phyloP scores from a whole-genome alignment of 2,888 invertebrate species.

The Macaria liturata region DNA sequence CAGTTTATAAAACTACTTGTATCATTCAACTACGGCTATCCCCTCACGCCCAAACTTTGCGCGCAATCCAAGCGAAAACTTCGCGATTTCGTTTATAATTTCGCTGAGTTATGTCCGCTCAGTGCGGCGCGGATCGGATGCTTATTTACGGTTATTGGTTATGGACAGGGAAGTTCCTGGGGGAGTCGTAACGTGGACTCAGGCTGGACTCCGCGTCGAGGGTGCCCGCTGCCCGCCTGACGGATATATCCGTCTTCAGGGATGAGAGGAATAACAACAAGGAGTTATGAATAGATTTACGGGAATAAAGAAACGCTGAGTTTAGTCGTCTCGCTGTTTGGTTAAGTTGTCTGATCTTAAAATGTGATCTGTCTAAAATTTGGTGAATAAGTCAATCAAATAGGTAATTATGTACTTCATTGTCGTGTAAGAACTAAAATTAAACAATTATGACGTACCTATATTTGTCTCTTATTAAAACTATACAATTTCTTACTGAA shows the following conservation, averaged over 20 bases:
- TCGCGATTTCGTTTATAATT: slow-evolving; percentile 38
- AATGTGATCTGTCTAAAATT: no score
- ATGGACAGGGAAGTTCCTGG: slow-evolving; percentile 74
- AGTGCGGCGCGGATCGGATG: slow-evolving; percentile 50
- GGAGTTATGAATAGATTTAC: slow-evolving; percentile 69
- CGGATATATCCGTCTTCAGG: slow-evolving; percentile 78
- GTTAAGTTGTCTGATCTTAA: no score
- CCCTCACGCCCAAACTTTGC: slow-evolving; percentile 21
- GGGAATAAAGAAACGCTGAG: neutral
- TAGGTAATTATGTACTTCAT: no score
- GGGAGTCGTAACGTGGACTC: slow-evolving; percentile 75
- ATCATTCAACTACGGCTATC: slow-evolving; percentile 31
- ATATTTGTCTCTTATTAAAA: no score
- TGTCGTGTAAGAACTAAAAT: neutral
- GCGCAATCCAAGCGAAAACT: slow-evolving; percentile 12
- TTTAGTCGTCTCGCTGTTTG: no score
- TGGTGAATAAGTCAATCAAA: neutral
- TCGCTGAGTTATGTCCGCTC: slow-evolving; percentile 41
- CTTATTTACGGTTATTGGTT: slow-evolving; percentile 83
- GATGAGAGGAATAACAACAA: slow-evolving; percentile 60
- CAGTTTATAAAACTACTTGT: no score
- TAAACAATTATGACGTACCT: no score
- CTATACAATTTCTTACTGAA: no score
- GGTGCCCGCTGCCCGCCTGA: slow-evolving; percentile 64
- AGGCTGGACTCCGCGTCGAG: slow-evolving; percentile 63